phyloP scores from a whole-genome alignment of 2,113 vertebrate species.

The Chascanopsetta lugubris region DNA sequence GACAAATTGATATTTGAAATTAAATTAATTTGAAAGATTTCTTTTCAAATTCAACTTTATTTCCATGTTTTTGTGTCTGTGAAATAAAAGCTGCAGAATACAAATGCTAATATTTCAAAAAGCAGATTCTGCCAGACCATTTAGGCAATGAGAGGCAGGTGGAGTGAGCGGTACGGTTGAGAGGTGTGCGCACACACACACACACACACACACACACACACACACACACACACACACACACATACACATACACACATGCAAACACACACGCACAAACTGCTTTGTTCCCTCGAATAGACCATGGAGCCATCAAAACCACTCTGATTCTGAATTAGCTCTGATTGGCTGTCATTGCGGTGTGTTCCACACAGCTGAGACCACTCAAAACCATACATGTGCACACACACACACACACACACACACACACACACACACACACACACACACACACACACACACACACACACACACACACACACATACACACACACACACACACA shows the following conservation, averaged over 20 bases:
- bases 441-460: slow-evolving; percentile 46
- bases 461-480: slow-evolving; percentile 59
- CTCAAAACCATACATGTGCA: slow-evolving; percentile 61
- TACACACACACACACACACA: slow-evolving; percentile 45
- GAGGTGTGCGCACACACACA: slow-evolving; percentile 48
- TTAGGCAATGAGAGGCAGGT: slow-evolving; percentile 78
- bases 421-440: slow-evolving; percentile 42
- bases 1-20: slow-evolving; percentile 3
- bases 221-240: slow-evolving; percentile 40
- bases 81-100: slow-evolving; percentile 51
- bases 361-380: slow-evolving; percentile 81
- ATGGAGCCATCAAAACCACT: slow-evolving; percentile 80
- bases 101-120: slow-evolving; percentile 63
- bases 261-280: slow-evolving; percentile 48
- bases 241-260: slow-evolving; percentile 18
- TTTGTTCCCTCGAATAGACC: slow-evolving; percentile 71
- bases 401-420: slow-evolving; percentile 45
- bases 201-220: slow-evolving; percentile 20
- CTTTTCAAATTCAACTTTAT: slow-evolving; percentile 21
- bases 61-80: slow-evolving; percentile 26
- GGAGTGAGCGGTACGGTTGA: slow-evolving; percentile 65
- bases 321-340: slow-evolving; percentile 81
- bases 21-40: slow-evolving; percentile 13
- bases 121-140: slow-evolving; percentile 60
- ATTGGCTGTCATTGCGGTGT: slow-evolving; percentile 80